Evolutionary conservation across 2,888 invertebrate genomes (phyloP).

Genomic region (Drosophila mulleri): DNA sequence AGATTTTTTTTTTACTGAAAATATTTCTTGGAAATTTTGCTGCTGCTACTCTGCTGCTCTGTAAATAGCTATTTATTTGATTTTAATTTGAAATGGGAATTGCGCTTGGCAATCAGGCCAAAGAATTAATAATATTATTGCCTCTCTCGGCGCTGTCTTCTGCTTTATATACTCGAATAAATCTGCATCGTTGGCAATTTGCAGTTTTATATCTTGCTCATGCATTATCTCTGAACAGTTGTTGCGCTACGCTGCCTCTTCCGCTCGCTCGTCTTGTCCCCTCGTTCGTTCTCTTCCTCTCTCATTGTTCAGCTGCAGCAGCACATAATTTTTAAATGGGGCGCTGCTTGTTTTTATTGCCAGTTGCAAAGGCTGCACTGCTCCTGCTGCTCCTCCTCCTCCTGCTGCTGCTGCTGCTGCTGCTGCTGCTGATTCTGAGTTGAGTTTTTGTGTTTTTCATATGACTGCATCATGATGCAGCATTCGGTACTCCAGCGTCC

Average conservation of each 20-base stretch:
- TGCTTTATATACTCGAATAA: constrained; percentile 28
- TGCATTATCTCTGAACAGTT: constrained; percentile 50
- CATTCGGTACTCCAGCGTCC: constrained; percentile 78
- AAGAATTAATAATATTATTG: constrained; percentile 26
- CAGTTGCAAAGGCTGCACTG: constrained; percentile 37
- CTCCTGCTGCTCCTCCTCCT: too few relatives aligned
- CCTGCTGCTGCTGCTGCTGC: background rate
- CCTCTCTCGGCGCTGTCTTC: background rate
- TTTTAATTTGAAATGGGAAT: constrained; percentile 4
- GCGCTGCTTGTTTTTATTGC: constrained; percentile 78
- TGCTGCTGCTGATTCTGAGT: constrained; percentile 9
- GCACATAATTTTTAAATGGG: constrained; percentile 79
- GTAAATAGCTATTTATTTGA: constrained; percentile 12
- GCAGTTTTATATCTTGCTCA: constrained; percentile 25
- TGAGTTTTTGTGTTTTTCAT: constrained; percentile 52
- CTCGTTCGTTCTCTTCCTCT: background rate
- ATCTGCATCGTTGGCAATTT: constrained; percentile 42
- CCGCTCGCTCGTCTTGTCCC: background rate
- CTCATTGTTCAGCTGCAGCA: constrained; percentile 38
- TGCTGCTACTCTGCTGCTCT: background rate
- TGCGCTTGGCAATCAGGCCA: constrained; percentile 19
- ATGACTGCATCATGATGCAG: constrained; percentile 77
- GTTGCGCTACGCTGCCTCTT: constrained; percentile 36
- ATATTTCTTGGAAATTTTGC: background rate
- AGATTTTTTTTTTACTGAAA: background rate